Percentiles rank a stretch among this genome's conserved stretches.
phyloP scores from a whole-genome alignment of 1,140 invertebrate species.

The Drosophila ercepeae region DNA sequence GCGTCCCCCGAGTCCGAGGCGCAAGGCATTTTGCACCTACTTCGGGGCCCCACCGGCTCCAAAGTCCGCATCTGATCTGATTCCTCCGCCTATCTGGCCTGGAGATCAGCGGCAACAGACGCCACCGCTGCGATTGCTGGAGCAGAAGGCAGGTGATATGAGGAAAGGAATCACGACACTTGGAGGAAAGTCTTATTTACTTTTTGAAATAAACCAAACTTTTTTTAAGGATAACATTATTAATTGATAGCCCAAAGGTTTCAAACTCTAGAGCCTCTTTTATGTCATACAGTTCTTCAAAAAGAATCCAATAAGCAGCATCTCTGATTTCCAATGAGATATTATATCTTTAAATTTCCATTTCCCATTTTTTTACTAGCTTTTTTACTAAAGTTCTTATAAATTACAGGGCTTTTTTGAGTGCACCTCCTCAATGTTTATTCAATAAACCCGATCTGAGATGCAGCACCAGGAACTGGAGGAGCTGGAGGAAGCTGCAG shows the following conservation, averaged over 20 bases:
- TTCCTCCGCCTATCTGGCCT: conserved; percentile 70
- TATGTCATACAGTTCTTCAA: no score
- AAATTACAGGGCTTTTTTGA: conserved; percentile 15
- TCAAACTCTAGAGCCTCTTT: no score
- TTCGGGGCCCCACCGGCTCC: conserved; percentile 46
- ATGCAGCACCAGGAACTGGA: conserved; percentile 34
- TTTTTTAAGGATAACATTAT: no score
- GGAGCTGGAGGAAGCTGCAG: conserved; percentile 30
- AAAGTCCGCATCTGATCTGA: conserved; percentile 75
- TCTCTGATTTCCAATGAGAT: no score
- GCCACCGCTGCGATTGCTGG: conserved; percentile 45
- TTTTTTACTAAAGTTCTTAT: no score
- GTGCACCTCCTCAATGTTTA: conserved; percentile 66
- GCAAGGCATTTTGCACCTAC: conserved; percentile 82
- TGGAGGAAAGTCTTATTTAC: background rate
- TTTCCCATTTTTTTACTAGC: background rate
- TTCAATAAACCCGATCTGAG: conserved; percentile 79
- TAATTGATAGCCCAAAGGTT: no score
- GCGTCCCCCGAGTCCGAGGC: conserved; percentile 73
- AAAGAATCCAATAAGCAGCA: background rate
- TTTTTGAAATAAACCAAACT: no score
- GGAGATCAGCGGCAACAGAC: conserved; percentile 62
- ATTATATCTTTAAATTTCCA: no score
- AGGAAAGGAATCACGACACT: conserved; percentile 2
- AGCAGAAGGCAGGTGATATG: conserved; percentile 10